Conservation (phyloP, 2,888 invertebrate species). For the Tillus elongatus region DNA sequence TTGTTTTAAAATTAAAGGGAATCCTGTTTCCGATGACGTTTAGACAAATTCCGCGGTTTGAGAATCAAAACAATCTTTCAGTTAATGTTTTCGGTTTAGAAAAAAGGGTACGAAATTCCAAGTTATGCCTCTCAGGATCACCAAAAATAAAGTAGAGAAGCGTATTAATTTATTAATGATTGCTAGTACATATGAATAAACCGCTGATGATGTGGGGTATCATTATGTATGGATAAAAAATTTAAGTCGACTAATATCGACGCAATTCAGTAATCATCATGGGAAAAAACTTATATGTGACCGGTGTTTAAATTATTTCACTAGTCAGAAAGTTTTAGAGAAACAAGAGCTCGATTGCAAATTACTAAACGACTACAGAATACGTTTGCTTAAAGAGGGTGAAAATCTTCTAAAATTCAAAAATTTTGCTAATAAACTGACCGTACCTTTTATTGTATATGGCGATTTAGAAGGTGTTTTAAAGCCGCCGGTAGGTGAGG, state of each 20-base stretch:
- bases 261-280: slow-evolving; percentile 7
- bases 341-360: slow-evolving; percentile 10
- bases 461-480: slow-evolving; percentile 12
- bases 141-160: slow-evolving; percentile 7
- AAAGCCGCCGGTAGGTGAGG: slow-evolving; percentile 5
- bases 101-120: neutral
- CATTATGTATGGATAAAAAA: slow-evolving; percentile 14
- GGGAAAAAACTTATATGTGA: slow-evolving; percentile 12
- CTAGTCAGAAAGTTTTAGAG: neutral
- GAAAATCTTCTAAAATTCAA: slow-evolving; percentile 11
- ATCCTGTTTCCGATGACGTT: slow-evolving; percentile 10
- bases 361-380: slow-evolving; percentile 10
- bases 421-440: slow-evolving; percentile 7
- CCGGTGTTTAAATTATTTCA: slow-evolving; percentile 14
- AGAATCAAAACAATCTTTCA: slow-evolving; percentile 12
- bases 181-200: slow-evolving; percentile 10
- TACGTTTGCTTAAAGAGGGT: neutral
- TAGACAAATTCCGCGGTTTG: slow-evolving; percentile 12
- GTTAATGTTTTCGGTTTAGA: slow-evolving; percentile 15
- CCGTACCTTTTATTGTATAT: slow-evolving; percentile 14
- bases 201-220: slow-evolving; percentile 11
- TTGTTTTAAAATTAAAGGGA: slow-evolving; percentile 7
- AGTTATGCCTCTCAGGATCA: neutral
- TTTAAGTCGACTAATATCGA: slow-evolving; percentile 5
- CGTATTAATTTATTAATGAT: slow-evolving; percentile 12